These are phyloP conservation scores for Psilopogon haemacephalus DNA, from an alignment of 2,113 vertebrate species.

Conservation along the genomic window DNA sequence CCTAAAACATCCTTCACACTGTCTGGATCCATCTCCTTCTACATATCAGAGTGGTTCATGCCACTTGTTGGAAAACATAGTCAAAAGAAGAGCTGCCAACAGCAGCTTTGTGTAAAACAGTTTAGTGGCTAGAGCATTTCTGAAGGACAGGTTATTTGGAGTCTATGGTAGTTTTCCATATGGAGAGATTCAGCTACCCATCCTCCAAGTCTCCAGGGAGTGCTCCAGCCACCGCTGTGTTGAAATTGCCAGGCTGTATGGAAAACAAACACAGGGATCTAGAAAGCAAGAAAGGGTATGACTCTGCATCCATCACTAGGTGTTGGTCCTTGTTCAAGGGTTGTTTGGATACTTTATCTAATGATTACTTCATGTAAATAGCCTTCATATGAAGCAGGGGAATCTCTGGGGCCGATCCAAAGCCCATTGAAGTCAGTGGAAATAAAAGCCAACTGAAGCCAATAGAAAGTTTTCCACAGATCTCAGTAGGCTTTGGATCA, in stretches of 20 bases:
- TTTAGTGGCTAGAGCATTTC: neutral
- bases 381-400: neutral
- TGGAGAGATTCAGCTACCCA: neutral
- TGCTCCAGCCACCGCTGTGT: neutral
- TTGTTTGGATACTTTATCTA: slow-evolving; percentile 20
- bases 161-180: neutral
- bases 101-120: neutral
- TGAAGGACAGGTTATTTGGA: neutral
- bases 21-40: neutral
- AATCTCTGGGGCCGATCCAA: neutral
- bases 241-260: neutral
- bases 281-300: neutral
- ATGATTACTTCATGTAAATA: slow-evolving; percentile 29
- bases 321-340: slow-evolving; percentile 6
- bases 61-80: neutral
- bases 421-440: neutral
- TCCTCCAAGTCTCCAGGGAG: neutral
- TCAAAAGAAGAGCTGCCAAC: slow-evolving; percentile 17
- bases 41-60: neutral
- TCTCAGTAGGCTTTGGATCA: slow-evolving; percentile 58
- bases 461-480: slow-evolving; percentile 61
- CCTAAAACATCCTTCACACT: neutral
- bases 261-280: neutral
- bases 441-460: slow-evolving; percentile 48
- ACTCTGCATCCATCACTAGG: neutral